Percentiles rank a stretch among this genome's conserved stretches.
Conservation (phyloP, 2,888 invertebrate genomes). For the Hyposoter dolosus region DNA sequence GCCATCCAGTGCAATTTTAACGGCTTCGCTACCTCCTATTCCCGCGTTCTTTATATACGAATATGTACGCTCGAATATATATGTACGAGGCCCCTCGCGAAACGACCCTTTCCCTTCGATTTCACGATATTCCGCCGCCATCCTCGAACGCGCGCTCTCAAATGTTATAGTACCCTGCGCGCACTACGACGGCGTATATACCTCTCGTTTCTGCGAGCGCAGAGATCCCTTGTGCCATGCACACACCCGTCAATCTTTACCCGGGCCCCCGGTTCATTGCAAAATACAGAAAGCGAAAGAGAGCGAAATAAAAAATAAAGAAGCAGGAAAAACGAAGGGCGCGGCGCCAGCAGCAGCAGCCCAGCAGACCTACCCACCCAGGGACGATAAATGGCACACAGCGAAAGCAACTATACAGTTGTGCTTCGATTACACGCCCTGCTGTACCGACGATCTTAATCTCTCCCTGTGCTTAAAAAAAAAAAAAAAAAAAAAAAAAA, state of each 20-base stretch:
- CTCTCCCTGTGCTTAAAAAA: background rate
- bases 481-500: background rate
- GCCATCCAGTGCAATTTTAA: constrained; percentile 78
- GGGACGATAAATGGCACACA: constrained; percentile 30
- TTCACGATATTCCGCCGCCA: constrained; percentile 60
- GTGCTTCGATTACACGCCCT: background rate
- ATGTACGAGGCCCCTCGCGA: constrained; percentile 47
- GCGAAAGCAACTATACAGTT: constrained; percentile 25
- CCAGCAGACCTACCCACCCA: constrained; percentile 9
- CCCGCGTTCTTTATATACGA: constrained; percentile 18
- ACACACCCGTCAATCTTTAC: constrained; percentile 52
- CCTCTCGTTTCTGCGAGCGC: constrained; percentile 32
- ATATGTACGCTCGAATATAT: constrained; percentile 13
- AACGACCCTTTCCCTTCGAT: constrained; percentile 65
- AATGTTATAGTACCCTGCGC: constrained; percentile 35
- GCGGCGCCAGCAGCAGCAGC: constrained; percentile 22
- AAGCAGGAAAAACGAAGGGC: constrained; percentile 19
- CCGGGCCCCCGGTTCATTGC: constrained; percentile 29
- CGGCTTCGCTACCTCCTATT: constrained; percentile 71
- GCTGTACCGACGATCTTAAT: background rate
- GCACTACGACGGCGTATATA: background rate
- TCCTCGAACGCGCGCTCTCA: constrained; percentile 2
- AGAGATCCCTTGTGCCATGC: constrained; percentile 19
- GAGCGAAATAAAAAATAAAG: background rate
- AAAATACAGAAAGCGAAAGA: constrained; percentile 13